phyloP scores from a whole-genome alignment of 2,797 vertebrate species.

The Characodon lateralis region DNA sequence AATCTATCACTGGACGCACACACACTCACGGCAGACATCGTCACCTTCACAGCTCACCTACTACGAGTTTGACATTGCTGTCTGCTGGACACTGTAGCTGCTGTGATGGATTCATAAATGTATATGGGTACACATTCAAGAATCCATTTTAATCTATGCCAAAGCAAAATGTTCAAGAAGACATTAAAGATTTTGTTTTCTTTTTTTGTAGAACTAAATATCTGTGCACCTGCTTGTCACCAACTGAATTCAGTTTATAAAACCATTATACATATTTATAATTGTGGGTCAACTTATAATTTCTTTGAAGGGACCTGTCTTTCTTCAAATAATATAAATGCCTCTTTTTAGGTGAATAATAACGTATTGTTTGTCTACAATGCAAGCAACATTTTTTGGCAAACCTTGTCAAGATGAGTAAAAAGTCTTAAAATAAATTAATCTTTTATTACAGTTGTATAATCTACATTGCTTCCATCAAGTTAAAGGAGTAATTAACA shows the following conservation, averaged over 20 bases:
- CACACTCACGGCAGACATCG: constrained; percentile 47
- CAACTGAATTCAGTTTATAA: too few relatives aligned
- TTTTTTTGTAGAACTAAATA: neutral
- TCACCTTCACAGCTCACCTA: constrained; percentile 79
- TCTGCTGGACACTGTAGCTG: constrained; percentile 66
- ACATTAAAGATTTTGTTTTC: neutral
- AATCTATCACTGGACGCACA: constrained; percentile 78
- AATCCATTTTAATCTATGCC: constrained; percentile 20
- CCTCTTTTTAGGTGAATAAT: neutral
- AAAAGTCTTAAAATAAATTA: neutral
- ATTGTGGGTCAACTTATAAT: neutral
- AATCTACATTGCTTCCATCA: neutral
- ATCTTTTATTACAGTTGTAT: neutral
- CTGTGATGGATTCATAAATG: constrained; percentile 63
- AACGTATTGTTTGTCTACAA: neutral
- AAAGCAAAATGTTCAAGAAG: neutral
- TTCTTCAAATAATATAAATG: neutral
- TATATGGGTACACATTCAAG: constrained; percentile 17
- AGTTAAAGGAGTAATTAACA: neutral
- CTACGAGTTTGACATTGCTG: constrained; percentile 67
- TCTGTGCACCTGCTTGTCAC: neutral
- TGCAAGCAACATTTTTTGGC: neutral
- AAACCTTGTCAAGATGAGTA: neutral
- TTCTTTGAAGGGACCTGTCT: neutral
- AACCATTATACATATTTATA: neutral